Base-by-base conservation (phyloP, 1,140 invertebrate genomes). In the Calephelis virginiensis region DNA sequence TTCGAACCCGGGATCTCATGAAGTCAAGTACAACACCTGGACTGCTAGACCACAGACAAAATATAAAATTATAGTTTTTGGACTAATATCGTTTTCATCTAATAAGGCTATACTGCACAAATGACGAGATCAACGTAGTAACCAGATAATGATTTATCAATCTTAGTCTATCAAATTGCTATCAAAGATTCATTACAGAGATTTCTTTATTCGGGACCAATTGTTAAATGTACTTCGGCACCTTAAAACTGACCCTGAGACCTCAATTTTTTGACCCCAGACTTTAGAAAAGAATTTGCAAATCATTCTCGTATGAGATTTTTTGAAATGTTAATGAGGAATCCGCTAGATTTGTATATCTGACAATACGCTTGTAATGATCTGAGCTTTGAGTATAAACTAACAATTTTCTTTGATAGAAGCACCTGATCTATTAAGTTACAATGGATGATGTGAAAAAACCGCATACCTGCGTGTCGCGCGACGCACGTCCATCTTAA, bases 201-300 rank as follows among this genome's bases (percentile, higher is more conserved):
- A 78, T 80, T 78, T 78, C 73, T 79, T 83, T 81, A 83, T 82
- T 72, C 49, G 72, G 71, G 75, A 83, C 83, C 81, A 85, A 86
- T 86, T 75, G 78, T 72, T 74, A 72, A 48, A 78, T 77, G 74
- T 75, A 74, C 71, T 77, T 68, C 67, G 66, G 73, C 74, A 74
- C 73, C 71, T 76, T 78, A 76, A 69, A 71, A 73, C 45, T 72
- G 74, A 79, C 73, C 75, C 73, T 76, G 38, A 75, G 74, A 78
- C 77, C 79, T 75, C 64, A 53, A 71, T 69, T 70, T n/a, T 69
- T 64, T 47, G 66, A 78, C 69, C 69, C 61, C 71, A 69, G 72
- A 45, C 68, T 61, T 59, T 70, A 62, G 45, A 70, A 67, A 63
- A 72, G 12, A 53, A 72, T 61, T 73, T 78, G 74, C 77, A 79